phyloP scores from a whole-genome alignment of 2,888 invertebrate genomes.

The Autographa pulchrina region DNA sequence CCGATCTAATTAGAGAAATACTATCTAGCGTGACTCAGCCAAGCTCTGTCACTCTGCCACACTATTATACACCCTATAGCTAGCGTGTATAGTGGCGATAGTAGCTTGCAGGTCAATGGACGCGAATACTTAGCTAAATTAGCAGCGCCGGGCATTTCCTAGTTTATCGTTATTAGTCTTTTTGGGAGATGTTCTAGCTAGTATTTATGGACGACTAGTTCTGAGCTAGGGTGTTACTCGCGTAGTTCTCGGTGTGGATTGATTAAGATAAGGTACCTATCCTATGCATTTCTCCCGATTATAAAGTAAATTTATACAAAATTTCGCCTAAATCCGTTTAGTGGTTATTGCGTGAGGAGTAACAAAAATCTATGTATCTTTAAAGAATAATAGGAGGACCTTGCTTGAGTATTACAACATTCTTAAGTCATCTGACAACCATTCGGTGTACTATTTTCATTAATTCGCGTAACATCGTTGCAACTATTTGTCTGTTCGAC shows the following conservation, averaged over 20 bases:
- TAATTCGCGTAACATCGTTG: no score
- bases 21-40: not conserved
- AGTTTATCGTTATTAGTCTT: not conserved
- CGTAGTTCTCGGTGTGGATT: not conserved
- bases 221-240: not conserved
- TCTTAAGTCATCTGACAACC: no score
- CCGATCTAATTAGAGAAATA: conserved; percentile 2
- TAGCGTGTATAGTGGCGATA: not conserved
- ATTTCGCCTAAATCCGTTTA: no score
- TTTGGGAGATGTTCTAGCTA: not conserved
- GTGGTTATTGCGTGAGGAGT: no score
- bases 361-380: no score
- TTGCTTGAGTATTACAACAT: no score
- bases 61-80: not conserved
- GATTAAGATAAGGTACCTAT: not conserved
- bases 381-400: no score
- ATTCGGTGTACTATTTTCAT: no score
- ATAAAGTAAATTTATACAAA: no score
- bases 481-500: not conserved
- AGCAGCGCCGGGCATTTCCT: not conserved
- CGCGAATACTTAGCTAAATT: not conserved
- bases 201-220: not conserved
- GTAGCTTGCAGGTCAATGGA: no score
- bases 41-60: not conserved
- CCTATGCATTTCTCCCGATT: no score